Conservation (phyloP, 2,888 invertebrate genomes). For the Scaptomyza tumidula region DNA sequence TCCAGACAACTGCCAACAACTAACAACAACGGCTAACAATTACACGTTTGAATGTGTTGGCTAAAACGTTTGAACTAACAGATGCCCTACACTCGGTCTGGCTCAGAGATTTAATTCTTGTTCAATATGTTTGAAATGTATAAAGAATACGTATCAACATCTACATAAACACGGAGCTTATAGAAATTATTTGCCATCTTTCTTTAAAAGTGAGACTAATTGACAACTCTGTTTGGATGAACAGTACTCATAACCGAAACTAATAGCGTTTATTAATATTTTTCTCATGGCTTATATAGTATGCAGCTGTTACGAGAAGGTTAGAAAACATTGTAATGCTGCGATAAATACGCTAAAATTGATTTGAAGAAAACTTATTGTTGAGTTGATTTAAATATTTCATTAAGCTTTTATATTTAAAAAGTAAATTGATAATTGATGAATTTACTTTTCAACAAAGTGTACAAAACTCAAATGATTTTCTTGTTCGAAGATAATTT, state of each 20-base stretch:
- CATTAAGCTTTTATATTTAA: no score
- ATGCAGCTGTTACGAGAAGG: neutral
- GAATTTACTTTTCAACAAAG: no score
- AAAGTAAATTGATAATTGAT: no score
- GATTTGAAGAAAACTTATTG: no score
- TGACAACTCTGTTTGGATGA: neutral
- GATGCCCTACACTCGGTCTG: constrained; percentile 18
- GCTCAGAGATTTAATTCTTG: neutral
- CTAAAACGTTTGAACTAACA: neutral
- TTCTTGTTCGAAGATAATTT: constrained; percentile 1
- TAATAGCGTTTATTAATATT: neutral
- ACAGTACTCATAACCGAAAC: neutral
- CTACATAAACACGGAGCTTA: no score
- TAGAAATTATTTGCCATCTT: no score
- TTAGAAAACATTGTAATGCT: neutral
- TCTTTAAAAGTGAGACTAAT: no score
- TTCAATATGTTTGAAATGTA: no score
- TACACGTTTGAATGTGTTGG: neutral
- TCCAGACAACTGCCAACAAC: constrained; percentile 22
- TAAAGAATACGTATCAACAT: no score
- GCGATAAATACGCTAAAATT: neutral
- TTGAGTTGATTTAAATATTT: no score
- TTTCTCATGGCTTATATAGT: neutral
- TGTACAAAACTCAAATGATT: no score
- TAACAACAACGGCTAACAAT: constrained; percentile 18